Evolutionary conservation across 2,888 invertebrate genomes (phyloP).

Genomic region (Tenthredo amoena): DNA sequence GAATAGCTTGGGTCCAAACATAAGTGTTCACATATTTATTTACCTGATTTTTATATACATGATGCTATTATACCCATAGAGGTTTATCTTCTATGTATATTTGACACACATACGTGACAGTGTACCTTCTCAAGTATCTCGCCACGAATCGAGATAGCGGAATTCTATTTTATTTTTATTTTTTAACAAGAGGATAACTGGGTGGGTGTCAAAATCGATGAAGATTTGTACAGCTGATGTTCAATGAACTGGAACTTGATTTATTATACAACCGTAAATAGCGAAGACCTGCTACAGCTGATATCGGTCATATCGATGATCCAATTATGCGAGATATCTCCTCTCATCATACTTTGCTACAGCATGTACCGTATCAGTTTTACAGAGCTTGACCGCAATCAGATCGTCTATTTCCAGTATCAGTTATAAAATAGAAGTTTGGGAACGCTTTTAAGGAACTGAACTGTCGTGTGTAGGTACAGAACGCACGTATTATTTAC

Average conservation of each 20-base stretch:
- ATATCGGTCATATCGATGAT: constrained; percentile 8
- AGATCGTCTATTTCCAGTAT: not conserved
- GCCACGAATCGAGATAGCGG: not conserved
- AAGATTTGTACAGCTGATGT: constrained; percentile 7
- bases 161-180: not conserved
- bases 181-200: not conserved
- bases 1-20: not conserved
- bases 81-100: not conserved
- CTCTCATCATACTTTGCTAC: not conserved
- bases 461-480: not conserved
- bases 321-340: not conserved
- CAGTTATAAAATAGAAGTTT: not conserved
- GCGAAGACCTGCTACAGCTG: not conserved
- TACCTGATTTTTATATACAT: not conserved
- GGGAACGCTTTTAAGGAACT: not conserved
- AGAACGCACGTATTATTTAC: not conserved
- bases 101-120: not conserved
- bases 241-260: constrained; percentile 3
- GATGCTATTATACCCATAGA: not conserved
- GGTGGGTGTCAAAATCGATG: not conserved
- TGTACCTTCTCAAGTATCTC: not conserved
- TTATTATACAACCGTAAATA: not conserved
- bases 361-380: not conserved
- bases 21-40: not conserved
- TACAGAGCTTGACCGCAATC: not conserved